Base-by-base conservation (phyloP, 2,113 vertebrate species). In the Plecotus auritus region DNA sequence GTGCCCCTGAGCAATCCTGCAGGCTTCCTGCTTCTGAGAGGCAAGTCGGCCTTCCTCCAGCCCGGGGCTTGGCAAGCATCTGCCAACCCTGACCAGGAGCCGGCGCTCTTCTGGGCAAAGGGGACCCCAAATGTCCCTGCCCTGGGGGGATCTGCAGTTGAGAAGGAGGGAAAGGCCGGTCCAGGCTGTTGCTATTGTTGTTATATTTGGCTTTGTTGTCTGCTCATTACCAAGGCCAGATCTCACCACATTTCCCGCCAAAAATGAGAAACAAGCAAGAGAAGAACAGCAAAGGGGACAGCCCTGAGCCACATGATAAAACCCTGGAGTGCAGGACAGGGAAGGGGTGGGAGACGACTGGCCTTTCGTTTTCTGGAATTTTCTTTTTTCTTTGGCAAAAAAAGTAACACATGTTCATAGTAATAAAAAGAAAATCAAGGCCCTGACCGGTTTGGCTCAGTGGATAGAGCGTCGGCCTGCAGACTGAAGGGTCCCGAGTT, bases 191-290 rank as follows among this genome's bases (percentile, higher is more conserved):
- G 30, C 7, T 66, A 6, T 56, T 45, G 17, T 16, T 12, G 10
- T 37, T 70, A 5, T 66, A 42, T 80, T 80, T 73, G 74, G n/a
- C 78, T 94, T 74, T 67, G 74, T 61, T 86, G 2, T 42, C 42
- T 10, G 10, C 45, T 45, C 7, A 51, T 83, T 28, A 13, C 56
- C 23, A 83, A 54, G 37, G 4, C 49, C 42, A n/a, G 26, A 10
- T 59, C 28, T 85, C 45, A 72, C n/a, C 10, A 49, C 47, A 4
- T 20, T 37, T 42, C 67, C 14, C 4, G 6, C 32, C 77, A 32
- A 88, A 74, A 49, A 9, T 18, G 45, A 91, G 86, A 94, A 92
- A 37, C 20, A 81, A 45, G 26, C 17, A 32, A 9, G 3, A 69
- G 49, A 67, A 69, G 72, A 54, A 37, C 0, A 72, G 69, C 20